These are phyloP conservation scores for Aegotheles bennettii DNA, from an alignment of 2,113 vertebrate species.

Conservation along the genomic window DNA sequence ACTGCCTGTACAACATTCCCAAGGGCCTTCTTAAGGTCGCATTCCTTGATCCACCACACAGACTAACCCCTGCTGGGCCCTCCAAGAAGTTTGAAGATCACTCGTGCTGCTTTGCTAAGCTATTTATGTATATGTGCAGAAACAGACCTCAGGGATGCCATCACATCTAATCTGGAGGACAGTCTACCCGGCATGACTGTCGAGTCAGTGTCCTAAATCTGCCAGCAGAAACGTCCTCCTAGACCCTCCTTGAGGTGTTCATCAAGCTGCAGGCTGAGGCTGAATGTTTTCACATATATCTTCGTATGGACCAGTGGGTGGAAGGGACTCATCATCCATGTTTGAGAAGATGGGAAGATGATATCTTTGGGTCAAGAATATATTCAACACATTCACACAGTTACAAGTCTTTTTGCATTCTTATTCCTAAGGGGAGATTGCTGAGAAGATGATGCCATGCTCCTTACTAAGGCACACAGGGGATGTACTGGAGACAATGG, in stretches of 20 bases:
- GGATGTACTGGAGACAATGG: not conserved
- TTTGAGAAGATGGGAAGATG: not conserved
- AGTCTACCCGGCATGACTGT: not conserved
- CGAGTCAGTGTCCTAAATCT: not conserved
- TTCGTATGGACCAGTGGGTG: not conserved
- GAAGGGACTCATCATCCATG: not conserved
- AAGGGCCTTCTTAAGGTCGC: not conserved
- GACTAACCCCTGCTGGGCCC: not conserved
- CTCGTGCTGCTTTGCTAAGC: not conserved
- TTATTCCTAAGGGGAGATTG: not conserved
- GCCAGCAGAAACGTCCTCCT: not conserved
- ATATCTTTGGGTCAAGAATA: not conserved
- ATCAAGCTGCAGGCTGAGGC: not conserved
- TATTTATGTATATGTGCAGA: not conserved
- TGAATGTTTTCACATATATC: not conserved
- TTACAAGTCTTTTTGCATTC: not conserved
- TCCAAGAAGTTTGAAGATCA: not conserved
- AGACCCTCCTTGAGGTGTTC: not conserved
- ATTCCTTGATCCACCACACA: not conserved
- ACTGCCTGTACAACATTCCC: not conserved
- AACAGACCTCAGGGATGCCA: not conserved
- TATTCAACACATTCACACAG: not conserved
- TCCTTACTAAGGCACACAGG: not conserved
- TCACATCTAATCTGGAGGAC: not conserved
- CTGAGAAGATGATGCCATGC: not conserved